Evolutionary conservation across 2,888 invertebrate species (phyloP).

Genomic region (Ctena decussata): DNA sequence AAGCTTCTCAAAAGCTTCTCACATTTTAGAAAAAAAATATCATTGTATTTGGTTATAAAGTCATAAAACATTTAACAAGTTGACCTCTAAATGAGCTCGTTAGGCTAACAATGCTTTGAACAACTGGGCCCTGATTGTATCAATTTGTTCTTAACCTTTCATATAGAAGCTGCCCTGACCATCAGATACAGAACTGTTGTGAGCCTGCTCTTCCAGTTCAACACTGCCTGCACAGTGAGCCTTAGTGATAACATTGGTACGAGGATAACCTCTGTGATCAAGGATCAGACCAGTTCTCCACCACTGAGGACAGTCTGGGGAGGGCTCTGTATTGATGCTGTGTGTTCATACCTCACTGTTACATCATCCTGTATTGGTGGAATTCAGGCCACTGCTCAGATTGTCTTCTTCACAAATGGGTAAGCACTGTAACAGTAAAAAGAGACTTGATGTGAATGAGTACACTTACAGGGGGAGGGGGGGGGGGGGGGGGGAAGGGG

Average conservation of each 20-base stretch:
- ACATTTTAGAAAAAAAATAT: too few relatives aligned
- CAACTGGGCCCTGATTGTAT: too few relatives aligned
- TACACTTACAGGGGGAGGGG: not conserved
- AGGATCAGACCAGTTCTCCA: not conserved
- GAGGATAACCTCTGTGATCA: not conserved
- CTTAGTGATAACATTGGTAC: not conserved
- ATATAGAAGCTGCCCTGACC: not conserved
- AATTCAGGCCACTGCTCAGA: not conserved
- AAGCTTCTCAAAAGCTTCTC: too few relatives aligned
- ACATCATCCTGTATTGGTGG: not conserved
- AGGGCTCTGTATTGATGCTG: not conserved
- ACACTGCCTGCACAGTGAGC: not conserved
- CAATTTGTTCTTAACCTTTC: too few relatives aligned
- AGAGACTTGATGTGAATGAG: too few relatives aligned
- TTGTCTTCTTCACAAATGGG: not conserved
- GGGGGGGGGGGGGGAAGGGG: not conserved
- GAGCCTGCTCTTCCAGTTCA: not conserved
- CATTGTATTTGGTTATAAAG: too few relatives aligned
- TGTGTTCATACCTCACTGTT: not conserved
- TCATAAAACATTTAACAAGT: too few relatives aligned
- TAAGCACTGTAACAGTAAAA: too few relatives aligned
- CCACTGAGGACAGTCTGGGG: not conserved
- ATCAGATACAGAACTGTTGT: not conserved
- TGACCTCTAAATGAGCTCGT: too few relatives aligned
- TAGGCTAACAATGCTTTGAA: too few relatives aligned